These are phyloP conservation scores for Crocuta crocuta DNA, from an alignment of 2,113 vertebrate genomes.

Conservation along the genomic window DNA sequence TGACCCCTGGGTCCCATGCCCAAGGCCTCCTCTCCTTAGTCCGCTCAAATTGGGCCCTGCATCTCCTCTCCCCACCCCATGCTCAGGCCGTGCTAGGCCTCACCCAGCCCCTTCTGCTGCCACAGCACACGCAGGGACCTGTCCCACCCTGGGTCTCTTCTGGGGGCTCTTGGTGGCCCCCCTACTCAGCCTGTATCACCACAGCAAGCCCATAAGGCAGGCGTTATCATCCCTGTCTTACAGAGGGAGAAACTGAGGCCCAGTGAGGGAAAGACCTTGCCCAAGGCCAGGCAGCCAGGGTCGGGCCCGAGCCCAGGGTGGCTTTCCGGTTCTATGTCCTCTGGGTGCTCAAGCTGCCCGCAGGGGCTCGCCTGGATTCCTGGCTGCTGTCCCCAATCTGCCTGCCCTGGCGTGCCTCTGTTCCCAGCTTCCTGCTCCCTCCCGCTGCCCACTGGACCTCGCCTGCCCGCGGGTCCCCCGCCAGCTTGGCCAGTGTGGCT, in stretches of 20 bases:
- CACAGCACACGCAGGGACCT: not conserved
- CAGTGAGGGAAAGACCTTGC: not conserved
- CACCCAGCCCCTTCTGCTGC: not conserved
- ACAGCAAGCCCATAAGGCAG: not conserved
- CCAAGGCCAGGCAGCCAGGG: too few relatives aligned
- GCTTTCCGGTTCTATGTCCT: accelerated
- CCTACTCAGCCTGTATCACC: not conserved
- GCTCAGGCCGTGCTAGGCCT: not conserved
- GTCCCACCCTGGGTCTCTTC: not conserved
- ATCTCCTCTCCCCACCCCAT: accelerated
- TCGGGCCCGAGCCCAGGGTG: not conserved
- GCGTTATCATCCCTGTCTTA: not conserved
- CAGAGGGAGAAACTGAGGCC: not conserved
- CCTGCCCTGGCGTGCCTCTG: not conserved
- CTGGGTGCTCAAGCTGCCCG: too few relatives aligned
- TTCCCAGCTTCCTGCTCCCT: not conserved
- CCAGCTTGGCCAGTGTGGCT: not conserved
- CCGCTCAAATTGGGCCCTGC: not conserved
- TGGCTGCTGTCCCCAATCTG: accelerated
- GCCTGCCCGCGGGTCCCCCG: not conserved
- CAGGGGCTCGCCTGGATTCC: accelerated
- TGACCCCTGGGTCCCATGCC: not conserved
- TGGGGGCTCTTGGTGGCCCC: not conserved
- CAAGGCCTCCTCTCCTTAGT: not conserved
- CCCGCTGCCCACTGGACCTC: not conserved